phyloP scores from a whole-genome alignment of 2,113 vertebrate genomes.

The Anarrhichthys ocellatus region DNA sequence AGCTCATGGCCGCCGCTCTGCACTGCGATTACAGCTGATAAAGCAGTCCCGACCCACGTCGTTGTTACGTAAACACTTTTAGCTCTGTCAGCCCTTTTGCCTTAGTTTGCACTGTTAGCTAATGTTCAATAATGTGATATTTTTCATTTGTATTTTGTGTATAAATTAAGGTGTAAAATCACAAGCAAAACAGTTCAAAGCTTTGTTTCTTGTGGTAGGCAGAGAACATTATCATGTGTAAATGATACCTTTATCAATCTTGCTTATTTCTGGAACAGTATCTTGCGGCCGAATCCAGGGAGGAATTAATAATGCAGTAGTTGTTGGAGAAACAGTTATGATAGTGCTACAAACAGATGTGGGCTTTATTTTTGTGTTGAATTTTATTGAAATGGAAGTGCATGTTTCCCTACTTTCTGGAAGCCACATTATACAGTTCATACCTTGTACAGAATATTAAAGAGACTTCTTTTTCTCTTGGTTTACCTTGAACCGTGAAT shows the following conservation, averaged over 20 bases:
- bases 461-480: neutral
- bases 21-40: too few species aligned
- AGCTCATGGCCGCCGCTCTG: too few species aligned
- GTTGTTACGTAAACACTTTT: too few species aligned
- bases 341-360: neutral
- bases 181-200: neutral
- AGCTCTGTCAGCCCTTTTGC: neutral
- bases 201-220: neutral
- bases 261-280: neutral
- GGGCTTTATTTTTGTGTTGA: neutral
- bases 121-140: neutral
- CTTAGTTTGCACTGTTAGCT: neutral
- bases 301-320: neutral
- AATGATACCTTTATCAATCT: neutral
- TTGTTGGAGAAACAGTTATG: neutral
- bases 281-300: neutral
- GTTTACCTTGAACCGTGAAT: neutral
- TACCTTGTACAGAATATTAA: neutral
- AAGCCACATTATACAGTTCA: neutral
- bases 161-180: neutral
- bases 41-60: too few species aligned
- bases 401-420: neutral
- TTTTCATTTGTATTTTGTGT: neutral
- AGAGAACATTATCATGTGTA: neutral
- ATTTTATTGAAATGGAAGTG: neutral